Percentiles rank a stretch among this genome's conserved stretches.
Conservation (phyloP, 2,888 invertebrate species). For the Cistogaster globosa region DNA sequence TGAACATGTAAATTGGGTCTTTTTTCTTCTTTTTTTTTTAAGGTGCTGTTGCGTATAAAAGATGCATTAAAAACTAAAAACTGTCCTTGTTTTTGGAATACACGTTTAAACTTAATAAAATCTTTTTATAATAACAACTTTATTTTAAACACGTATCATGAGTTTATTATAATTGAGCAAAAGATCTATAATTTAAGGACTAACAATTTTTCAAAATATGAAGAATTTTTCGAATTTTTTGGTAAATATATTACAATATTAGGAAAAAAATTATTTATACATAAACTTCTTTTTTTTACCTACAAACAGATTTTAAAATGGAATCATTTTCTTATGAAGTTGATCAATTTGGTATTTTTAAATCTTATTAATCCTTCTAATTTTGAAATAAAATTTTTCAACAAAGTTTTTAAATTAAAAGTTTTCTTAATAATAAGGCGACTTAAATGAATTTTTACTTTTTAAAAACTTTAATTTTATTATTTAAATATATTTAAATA, state of each 20-base stretch:
- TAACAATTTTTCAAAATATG: slow-evolving; percentile 15
- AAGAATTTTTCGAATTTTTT: slow-evolving; percentile 57
- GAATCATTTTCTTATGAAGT: slow-evolving; percentile 53
- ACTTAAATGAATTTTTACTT: too few relatives aligned
- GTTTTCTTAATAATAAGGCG: background rate
- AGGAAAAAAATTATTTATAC: background rate
- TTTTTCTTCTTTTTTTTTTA: slow-evolving; percentile 19
- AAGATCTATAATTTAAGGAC: background rate
- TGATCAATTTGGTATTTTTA: slow-evolving; percentile 66
- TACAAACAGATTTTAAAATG: slow-evolving; percentile 54
- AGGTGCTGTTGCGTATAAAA: slow-evolving; percentile 59
- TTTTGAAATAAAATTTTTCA: too few relatives aligned
- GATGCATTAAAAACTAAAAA: slow-evolving; percentile 29
- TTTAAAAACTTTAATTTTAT: too few relatives aligned
- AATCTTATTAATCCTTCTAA: slow-evolving; percentile 45
- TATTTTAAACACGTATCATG: background rate
- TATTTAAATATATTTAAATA: too few relatives aligned
- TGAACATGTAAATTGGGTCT: too few relatives aligned
- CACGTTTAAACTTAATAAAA: slow-evolving; percentile 54
- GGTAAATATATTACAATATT: slow-evolving; percentile 44
- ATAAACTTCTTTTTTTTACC: slow-evolving; percentile 11
- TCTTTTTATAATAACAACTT: slow-evolving; percentile 18
- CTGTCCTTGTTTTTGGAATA: slow-evolving; percentile 63
- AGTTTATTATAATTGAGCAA: background rate
- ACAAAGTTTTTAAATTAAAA: background rate